Conservation (phyloP, 2,888 invertebrate genomes). For the Axea sp. region DNA sequence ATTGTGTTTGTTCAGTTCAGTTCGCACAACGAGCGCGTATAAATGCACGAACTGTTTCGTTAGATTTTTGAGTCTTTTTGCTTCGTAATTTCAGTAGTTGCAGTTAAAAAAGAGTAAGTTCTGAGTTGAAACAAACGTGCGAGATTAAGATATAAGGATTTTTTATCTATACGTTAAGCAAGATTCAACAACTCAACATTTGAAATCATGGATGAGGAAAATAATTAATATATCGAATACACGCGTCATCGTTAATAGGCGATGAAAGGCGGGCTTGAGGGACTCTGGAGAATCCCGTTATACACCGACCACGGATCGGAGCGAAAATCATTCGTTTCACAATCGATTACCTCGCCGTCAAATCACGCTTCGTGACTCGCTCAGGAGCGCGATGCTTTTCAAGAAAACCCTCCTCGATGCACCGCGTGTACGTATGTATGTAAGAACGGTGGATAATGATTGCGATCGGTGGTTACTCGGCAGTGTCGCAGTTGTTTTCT, state of each 20-base stretch:
- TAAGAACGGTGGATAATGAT: constrained; percentile 8
- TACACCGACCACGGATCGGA: constrained; percentile 7
- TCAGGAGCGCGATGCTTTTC: constrained; percentile 5
- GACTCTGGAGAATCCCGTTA: constrained; percentile 22
- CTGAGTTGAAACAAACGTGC: too few species aligned
- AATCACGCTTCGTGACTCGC: constrained; percentile 25
- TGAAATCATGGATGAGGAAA: constrained; percentile 3
- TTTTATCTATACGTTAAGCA: too few species aligned
- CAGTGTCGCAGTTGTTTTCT: constrained; percentile 17
- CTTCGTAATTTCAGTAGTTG: too few species aligned
- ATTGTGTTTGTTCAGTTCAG: too few species aligned
- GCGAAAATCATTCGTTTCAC: constrained; percentile 34
- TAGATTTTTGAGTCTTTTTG: too few species aligned
- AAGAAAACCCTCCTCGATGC: constrained; percentile 1
- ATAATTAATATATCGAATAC: constrained; percentile 39
- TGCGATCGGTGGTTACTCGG: constrained; percentile 12
- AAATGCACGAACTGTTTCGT: too few species aligned
- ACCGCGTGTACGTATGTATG: background rate
- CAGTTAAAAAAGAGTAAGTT: too few species aligned
- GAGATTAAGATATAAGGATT: too few species aligned
- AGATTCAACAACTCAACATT: background rate
- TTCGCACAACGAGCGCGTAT: too few species aligned
- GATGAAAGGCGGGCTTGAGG: constrained; percentile 21
- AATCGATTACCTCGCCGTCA: constrained; percentile 42
- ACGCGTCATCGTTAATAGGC: constrained; percentile 24